Base-by-base conservation (phyloP, 2,888 invertebrate species). In the Horisme vitalbata region DNA sequence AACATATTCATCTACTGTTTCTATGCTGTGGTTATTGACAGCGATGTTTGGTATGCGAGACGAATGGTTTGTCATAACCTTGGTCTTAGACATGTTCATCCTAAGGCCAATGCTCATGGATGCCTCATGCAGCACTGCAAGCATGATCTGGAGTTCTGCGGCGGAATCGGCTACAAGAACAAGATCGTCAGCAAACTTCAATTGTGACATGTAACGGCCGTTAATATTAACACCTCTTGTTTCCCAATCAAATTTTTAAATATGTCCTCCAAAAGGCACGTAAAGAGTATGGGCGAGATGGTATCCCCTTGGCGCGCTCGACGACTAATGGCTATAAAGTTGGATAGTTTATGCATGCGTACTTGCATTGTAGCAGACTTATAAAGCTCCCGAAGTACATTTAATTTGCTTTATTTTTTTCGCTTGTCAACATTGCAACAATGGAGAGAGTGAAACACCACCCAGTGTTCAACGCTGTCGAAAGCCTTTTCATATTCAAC, bases 341-440 rank as follows among this genome's bases (percentile, higher is more conserved):
- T 12, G 6, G 28, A 26, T 7, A 15, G 7, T 5, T 10, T 26
- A 13, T 28, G 37, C 20, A 30, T 20, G 6, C 26, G 26, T 3
- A 13, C 28, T 13, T 37, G 37, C 37, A 37, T 37, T 8, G 11
- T 37, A 2, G 37, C 20, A 7, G 28, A 37, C 2, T 3, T 28
- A 6, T 37, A 28, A 4, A 28, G 28, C 28, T 37, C 20, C 12
- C 20, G 27, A 7, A 37, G 28, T 1, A 21, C 4, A 1, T 37
- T 13, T 8, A 37, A n/a, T n/a, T n/a, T n/a, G n/a, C n/a, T n/a
- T n/a, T n/a, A n/a, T n/a, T n/a, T 28, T n/a, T 28, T 28, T 2
- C 37, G 28, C 8, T 4, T n/a, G n/a, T 37, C 37, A n/a, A 37
- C 20, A 8, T n/a, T 5, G n/a, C n/a, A n/a, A n/a, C n/a, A n/a